These are phyloP conservation scores for Rhimphoctona megacephalus DNA, from an alignment of 2,888 invertebrate species.

Conservation along the genomic window DNA sequence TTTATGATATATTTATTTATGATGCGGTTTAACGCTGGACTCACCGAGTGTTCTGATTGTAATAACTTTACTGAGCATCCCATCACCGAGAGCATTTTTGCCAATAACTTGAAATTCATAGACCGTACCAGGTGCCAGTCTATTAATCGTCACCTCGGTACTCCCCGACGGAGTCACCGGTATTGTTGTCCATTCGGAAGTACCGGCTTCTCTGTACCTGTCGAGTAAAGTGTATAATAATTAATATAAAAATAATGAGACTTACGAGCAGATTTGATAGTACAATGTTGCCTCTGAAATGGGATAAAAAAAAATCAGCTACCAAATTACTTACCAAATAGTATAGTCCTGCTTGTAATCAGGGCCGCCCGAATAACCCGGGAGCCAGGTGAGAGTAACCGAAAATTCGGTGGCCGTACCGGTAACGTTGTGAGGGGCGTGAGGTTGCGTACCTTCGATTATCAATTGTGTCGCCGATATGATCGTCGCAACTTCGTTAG, in stretches of 20 bases:
- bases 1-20: constrained; percentile 15
- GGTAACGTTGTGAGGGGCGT: constrained; percentile 98
- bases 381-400: constrained; percentile 96
- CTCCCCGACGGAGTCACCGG: constrained; percentile 97
- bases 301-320: too few species aligned
- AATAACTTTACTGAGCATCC: constrained; percentile 97
- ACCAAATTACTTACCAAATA: constrained; percentile 89
- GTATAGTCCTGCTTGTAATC: constrained; percentile 98
- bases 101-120: constrained; percentile 99
- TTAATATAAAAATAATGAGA: too few species aligned
- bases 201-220: constrained; percentile 93
- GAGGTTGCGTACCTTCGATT: constrained; percentile 97
- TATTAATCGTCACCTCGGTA: constrained; percentile 93
- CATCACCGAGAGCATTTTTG: constrained; percentile 97
- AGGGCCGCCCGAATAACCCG: constrained; percentile 97
- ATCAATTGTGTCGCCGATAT: constrained; percentile 95
- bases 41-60: constrained; percentile 95
- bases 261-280: too few species aligned
- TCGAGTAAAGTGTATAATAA: background rate
- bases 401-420: constrained; percentile 96
- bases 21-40: constrained; percentile 75
- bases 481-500: constrained; percentile 98
- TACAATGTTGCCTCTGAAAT: too few species aligned
- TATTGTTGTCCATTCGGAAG: constrained; percentile 96
- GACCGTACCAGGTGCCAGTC: constrained; percentile 94